Base-by-base conservation (phyloP, 53 echinoderm and acorn worm species). In the Apostichopus leukothele region DNA sequence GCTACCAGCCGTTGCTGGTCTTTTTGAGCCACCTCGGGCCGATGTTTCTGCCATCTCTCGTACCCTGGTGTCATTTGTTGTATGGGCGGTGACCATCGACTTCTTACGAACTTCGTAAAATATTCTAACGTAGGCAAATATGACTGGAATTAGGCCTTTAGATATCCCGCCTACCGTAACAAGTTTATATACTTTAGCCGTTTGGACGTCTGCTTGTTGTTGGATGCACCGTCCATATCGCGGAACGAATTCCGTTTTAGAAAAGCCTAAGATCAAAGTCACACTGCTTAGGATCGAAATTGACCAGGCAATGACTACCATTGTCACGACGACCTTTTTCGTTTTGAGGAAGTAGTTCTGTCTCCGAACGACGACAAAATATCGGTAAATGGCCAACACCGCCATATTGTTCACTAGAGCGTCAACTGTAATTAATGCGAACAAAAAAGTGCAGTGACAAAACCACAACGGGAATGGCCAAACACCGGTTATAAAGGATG, bases 331-430 rank as follows among this genome's bases (percentile, higher is more conserved):
- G 27, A 85, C 67, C 50, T 26, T 25, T 50, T 85, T 85, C 66
- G 50, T 66, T 63, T 60, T 63, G 9, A 85, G 67, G 10, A 85
- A 85, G 63, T 85, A 85, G 66, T 85, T 85, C 6, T 27, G 26
- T 85, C 85, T 39, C 13, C 85, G 61, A 22, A 85, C 85, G 39
- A 85, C 85, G 1, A 85, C 85, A 16, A 85, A 85, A 66, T 85
- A 85, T 3, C 85, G 85, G 57, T 85, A 85, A 39, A 85, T 85
- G 0, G 85, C 85, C 12, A 85, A 50, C 12, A 85, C 61, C 25
- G 68, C 67, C 85, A 85, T 85, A 26, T 85, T 85, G 85, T 85
- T 85, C 18, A 85, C 85, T 5, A 85, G 63, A 5, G 66, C 85
- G 50, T 85, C 85, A 11, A 85, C 67, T 9, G 85, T 85, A 5